Conservation (phyloP, 2,888 invertebrate genomes). For the Caenorhabditis sp. region DNA sequence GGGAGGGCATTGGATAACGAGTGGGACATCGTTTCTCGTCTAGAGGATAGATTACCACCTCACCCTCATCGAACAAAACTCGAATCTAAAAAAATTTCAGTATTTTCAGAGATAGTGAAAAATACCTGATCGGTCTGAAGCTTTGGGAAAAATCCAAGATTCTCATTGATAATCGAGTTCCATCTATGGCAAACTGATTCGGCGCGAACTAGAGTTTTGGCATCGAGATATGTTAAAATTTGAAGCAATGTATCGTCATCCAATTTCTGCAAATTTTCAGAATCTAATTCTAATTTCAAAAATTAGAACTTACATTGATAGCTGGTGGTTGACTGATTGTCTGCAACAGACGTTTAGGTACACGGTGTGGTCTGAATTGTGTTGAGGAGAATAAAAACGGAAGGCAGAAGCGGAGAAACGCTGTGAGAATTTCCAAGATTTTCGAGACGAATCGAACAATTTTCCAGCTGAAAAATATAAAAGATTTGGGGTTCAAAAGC, state of each 20-base stretch:
- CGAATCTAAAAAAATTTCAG: conserved; percentile 45
- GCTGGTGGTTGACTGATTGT: neutral
- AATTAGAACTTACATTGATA: conserved; percentile 10
- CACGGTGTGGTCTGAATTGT: neutral
- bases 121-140: conserved; percentile 55
- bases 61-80: conserved; percentile 62
- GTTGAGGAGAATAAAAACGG: conserved; percentile 15
- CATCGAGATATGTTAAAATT: conserved; percentile 44
- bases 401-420: conserved; percentile 20
- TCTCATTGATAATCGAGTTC: conserved; percentile 34
- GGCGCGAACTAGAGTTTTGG: conserved; percentile 26
- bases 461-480: conserved; percentile 5
- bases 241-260: conserved; percentile 30
- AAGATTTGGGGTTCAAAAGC: neutral
- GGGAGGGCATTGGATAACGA: conserved; percentile 49
- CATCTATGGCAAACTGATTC: conserved; percentile 49
- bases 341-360: neutral
- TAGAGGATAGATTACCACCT: conserved; percentile 55
- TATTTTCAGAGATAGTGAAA: neutral
- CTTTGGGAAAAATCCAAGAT: conserved; percentile 33
- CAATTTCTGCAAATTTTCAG: conserved; percentile 37
- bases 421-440: conserved; percentile 14
- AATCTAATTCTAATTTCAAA: too few species aligned
- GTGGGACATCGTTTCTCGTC: conserved; percentile 54
- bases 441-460: conserved; percentile 12